A percentile compares a stretch with the other conserved stretches of the same genome.
Conservation (phyloP, 2,797 vertebrate genomes). For the Loris lydekkerianus region DNA sequence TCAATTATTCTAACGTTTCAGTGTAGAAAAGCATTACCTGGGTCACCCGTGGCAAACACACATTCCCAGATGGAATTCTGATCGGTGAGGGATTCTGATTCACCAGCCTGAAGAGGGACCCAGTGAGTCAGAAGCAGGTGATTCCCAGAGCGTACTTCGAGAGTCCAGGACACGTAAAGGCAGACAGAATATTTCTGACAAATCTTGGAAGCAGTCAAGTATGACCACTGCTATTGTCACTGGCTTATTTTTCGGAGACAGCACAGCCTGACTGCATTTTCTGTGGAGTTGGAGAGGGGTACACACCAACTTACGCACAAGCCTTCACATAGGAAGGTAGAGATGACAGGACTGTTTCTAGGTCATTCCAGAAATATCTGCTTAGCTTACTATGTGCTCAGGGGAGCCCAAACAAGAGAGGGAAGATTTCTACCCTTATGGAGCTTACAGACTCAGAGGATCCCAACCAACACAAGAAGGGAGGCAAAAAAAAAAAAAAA, state of each 20-base stretch:
- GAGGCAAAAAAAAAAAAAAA: neutral
- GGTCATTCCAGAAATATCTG: neutral
- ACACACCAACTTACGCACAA: neutral
- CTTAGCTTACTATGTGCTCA: neutral
- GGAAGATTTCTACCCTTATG: neutral
- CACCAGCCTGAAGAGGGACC: too few relatives aligned
- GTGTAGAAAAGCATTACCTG: rapidly evolving
- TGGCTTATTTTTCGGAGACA: neutral
- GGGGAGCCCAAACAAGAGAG: neutral
- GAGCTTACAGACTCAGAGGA: neutral
- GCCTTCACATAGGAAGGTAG: neutral
- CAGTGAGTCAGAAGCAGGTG: neutral
- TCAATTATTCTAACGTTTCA: neutral
- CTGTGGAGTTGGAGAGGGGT: neutral
- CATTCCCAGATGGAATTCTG: too few relatives aligned
- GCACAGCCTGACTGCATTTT: rapidly evolving
- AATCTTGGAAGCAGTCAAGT: neutral
- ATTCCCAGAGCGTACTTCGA: neutral
- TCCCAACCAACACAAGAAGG: neutral
- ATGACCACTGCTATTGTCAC: neutral
- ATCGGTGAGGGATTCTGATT: neutral
- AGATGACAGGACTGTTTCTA: neutral
- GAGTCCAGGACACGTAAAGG: neutral
- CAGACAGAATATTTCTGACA: neutral
- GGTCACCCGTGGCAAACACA: neutral